Base-by-base conservation (phyloP, 2,113 vertebrate genomes). In the Echinops telfairi region DNA sequence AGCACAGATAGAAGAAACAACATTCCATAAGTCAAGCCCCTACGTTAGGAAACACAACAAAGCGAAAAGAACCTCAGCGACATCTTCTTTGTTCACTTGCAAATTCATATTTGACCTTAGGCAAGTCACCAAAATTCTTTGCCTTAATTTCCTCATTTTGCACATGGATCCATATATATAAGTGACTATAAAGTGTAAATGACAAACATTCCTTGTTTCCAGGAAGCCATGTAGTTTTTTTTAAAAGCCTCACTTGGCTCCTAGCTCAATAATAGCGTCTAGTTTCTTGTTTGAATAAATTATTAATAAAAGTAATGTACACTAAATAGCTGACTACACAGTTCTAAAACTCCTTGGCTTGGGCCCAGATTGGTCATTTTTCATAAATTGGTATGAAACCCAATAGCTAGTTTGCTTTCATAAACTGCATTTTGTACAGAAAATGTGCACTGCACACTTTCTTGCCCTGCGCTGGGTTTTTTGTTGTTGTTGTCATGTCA, bases 61-160 rank as follows among this genome's bases (percentile, higher is more conserved):
- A 53, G 47, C 47, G 10, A 53, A 53, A 53, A 53, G 47, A 53
- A 53, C 47, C 9, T 47, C 47, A 47, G 25, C 57, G n/a, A 47
- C 60, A 62, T 89, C 23, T 77, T 89, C 23, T 77, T 91, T 83
- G 40, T 92, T 75, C 3, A 89, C 9, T 78, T 86, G 70, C 12
- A 82, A 77, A 82, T 93, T 84, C 78, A 27, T 19, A 14, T 84
- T 82, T 91, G 82, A 66, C 36, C 25, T 89, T 94, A 70, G 57
- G 29, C 43, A 84, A 89, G 31, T 89, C 31, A 90, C 47, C 31
- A 80, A 90, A 86, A 62, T 68, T 64, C 9, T 64, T 91, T 76
- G 19, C 85, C 25, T 77, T 92, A 47, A 73, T 83, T 91, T 79
- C 17, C 40, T 83, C 53, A 77, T 88, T 93, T 90, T 94, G 33